Evolutionary conservation across 1,140 invertebrate genomes (phyloP), one percentile per base, ranked within the genome.

Genomic region (Camponotus floridanus): DNA sequence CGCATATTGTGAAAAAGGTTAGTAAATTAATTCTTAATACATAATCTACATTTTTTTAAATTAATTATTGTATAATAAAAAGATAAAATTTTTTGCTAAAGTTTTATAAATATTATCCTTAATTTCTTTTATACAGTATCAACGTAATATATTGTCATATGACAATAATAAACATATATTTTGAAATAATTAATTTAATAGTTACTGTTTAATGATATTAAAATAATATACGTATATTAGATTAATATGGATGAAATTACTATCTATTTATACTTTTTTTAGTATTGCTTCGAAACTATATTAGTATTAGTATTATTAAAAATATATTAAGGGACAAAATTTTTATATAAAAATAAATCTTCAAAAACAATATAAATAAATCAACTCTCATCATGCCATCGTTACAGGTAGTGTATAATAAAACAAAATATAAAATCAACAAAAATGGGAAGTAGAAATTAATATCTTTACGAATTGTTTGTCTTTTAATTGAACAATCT

Each of bases 1-100:
- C 65, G 96, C 97, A 88, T 98, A 97, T 94, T 99, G 98, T 95
- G 98, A 99, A 95, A 98, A 98, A 97, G 98, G 98, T 99, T 95
- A 95, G 96, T 70, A 39, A 80, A 80, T 45, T 11, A 3, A 68
- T 13, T 13, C 26, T 62, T 45, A 45, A 62, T 64, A 68, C 11
- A 13, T 45, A 59, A 3, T 31, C n/a, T 76, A 2, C 31, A 70
- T 39, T 36, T 45, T 51, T 11, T 51, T 51, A 18, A 55, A 80
- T 15, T 39, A 80, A 70, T 80, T 67, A n/a, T n/a, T n/a, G n/a
- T n/a, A 36, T 51, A 36, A 51, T 78, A 15, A 42, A 62, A 59
- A 18, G 3, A 42, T 18, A 42, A 59, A 26, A 61, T 59, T n/a
- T 61, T 76, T 62, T 62, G 8, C n/a, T 31, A 1, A 73, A 36